These are phyloP conservation scores for Mormyrus hasselquistii DNA, from an alignment of 2,797 vertebrate genomes.

Conservation along the genomic window DNA sequence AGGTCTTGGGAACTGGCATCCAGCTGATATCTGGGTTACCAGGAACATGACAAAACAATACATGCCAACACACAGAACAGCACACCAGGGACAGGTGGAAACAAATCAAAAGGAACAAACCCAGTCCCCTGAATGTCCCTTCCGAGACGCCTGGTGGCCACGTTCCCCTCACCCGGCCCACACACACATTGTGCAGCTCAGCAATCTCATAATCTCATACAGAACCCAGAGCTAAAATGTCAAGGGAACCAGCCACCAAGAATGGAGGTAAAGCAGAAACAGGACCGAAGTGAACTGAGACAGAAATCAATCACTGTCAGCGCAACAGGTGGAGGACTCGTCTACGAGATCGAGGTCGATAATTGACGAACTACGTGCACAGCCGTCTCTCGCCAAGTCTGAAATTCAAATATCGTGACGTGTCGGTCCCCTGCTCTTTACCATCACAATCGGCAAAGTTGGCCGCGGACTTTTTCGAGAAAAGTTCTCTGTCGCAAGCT, in stretches of 20 bases:
- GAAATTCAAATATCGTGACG: neutral
- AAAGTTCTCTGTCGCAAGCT: neutral
- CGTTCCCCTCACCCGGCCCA: neutral
- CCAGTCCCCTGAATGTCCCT: neutral
- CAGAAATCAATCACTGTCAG: slow-evolving; percentile 12
- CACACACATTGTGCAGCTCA: neutral
- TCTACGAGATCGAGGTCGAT: neutral
- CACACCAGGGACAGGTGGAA: neutral
- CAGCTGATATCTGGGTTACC: slow-evolving; percentile 1
- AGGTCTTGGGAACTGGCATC: neutral
- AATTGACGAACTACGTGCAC: neutral
- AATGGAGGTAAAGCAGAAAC: neutral
- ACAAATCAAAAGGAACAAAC: neutral
- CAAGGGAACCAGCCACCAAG: neutral
- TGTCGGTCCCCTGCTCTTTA: neutral
- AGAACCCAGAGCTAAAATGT: neutral
- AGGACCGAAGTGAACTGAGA: neutral
- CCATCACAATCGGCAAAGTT: neutral
- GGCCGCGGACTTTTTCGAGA: neutral
- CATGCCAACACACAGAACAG: neutral
- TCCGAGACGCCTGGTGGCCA: neutral
- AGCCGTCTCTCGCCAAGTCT: neutral
- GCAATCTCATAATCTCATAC: neutral
- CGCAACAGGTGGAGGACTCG: neutral
- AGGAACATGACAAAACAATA: neutral